Base-by-base conservation (phyloP, 1,140 invertebrate genomes). In the Achroia grisella region DNA sequence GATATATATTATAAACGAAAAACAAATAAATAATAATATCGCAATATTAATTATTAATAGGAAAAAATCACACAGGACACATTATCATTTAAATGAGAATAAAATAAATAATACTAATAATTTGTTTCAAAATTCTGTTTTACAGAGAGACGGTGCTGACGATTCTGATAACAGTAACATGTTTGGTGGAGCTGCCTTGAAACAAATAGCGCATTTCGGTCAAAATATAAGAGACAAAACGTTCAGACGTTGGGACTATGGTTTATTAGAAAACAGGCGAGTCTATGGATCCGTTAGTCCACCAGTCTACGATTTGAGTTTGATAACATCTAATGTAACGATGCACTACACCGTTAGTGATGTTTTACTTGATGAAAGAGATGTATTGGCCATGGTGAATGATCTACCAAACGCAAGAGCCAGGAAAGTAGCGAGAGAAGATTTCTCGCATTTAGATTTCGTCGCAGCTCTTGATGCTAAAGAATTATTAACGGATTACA, bases 271-370 rank as follows among this genome's bases (percentile, higher is more conserved):
- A 1, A 82, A 82, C 44, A 14, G 66, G 4, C 10, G 30, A 11
- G 39, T 44, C 1, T 83, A 83, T 37, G 62, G 71, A 12, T 40
- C 48, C 4, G 1, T 43, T 0, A 15, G 30, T 4, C 74, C 79
- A 8, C 79, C 72, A 0, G n/a, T 8, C 12, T 80, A 72, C 34
- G 49, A 80, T 23, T 34, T 83, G n/a, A 53, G 52, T 8, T 30
- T 53, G 15, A 68, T 83, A 4, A 65, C 60, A 5, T 43, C 51
- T 0, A 51, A 71, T 6, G 56, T 67, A 1, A 75, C 68, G 0
- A 69, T 83, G 69, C 79, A 83, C 41, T 83, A 83, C 17, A 62
- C 76, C 1, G 28, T 75, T 0, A 59, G 31, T 34, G 79, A 83
- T 47, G 40, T 44, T 12, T 42, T 83, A 1, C 34, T 79, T 10